Percentiles rank a stretch among this genome's conserved stretches.
Conservation (phyloP, 1,140 invertebrate genomes). For the Sarcophaga bullata region DNA sequence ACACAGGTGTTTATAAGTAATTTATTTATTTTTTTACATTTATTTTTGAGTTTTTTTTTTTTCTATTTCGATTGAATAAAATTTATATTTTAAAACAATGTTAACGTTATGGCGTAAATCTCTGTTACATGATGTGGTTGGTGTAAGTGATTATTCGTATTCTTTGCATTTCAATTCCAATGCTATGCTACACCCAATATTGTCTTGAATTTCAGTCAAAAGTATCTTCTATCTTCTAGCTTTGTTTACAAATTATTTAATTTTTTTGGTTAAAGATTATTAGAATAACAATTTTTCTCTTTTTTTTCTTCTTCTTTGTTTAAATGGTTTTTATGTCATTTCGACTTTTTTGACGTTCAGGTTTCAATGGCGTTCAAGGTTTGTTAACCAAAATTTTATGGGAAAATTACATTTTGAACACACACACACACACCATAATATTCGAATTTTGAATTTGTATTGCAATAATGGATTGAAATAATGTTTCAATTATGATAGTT, state of each 20-base stretch:
- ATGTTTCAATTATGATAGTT: too few relatives aligned
- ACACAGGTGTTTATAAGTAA: slow-evolving; percentile 20
- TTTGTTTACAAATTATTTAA: neutral
- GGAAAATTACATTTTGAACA: neutral
- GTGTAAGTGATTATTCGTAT: neutral
- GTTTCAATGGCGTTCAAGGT: neutral
- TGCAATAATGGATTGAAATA: too few relatives aligned
- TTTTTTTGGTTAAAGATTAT: neutral
- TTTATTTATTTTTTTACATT: neutral
- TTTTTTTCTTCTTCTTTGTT: neutral
- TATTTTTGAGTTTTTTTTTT: neutral
- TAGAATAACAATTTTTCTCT: neutral
- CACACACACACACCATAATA: too few relatives aligned
- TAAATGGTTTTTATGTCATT: neutral
- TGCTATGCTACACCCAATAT: neutral
- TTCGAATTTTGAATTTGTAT: too few relatives aligned
- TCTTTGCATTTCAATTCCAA: neutral
- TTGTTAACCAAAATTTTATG: neutral
- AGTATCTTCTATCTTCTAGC: neutral
- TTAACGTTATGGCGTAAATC: slow-evolving; percentile 8
- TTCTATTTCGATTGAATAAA: neutral
- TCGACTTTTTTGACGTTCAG: neutral
- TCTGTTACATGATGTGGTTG: neutral
- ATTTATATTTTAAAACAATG: neutral
- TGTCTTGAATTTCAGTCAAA: neutral